These are phyloP conservation scores for Cyprinella venusta DNA, from an alignment of 2,797 vertebrate species.

Conservation along the genomic window DNA sequence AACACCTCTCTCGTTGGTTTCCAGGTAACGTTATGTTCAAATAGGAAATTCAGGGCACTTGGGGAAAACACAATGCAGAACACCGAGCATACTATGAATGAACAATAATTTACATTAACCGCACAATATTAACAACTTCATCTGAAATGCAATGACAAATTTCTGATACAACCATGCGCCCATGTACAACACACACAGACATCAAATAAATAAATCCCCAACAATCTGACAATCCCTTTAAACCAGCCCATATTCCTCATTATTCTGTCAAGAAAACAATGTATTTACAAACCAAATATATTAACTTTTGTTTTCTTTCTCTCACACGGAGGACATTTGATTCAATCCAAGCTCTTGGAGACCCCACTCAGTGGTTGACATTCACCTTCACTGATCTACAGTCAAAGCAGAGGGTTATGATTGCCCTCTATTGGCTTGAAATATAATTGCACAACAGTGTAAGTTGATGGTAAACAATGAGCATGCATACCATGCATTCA, in stretches of 20 bases:
- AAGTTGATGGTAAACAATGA: constrained; percentile 30
- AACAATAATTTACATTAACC: constrained; percentile 40
- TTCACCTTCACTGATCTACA: constrained; percentile 26
- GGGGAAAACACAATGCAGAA: constrained; percentile 40
- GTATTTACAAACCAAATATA: constrained; percentile 54
- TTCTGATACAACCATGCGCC: constrained; percentile 27
- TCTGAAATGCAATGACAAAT: constrained; percentile 27
- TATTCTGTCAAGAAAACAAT: constrained; percentile 29
- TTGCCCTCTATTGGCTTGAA: constrained; percentile 44
- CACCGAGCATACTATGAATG: constrained; percentile 23
- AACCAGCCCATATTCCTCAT: constrained; percentile 22
- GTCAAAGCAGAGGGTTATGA: constrained; percentile 42
- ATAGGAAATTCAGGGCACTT: constrained; percentile 50
- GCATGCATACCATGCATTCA: constrained; percentile 39
- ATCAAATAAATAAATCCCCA: constrained; percentile 36
- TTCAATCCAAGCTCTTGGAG: constrained; percentile 40
- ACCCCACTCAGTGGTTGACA: constrained; percentile 37
- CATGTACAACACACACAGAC: constrained; percentile 29
- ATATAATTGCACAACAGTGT: constrained; percentile 40
- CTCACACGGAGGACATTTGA: constrained; percentile 12
- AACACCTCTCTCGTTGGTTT: constrained; percentile 15
- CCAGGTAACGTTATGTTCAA: constrained; percentile 42
- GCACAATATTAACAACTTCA: constrained; percentile 10
- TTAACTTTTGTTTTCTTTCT: background rate
- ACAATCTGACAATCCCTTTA: constrained; percentile 26